These are phyloP conservation scores for Drosophila ercepeae DNA, from an alignment of 1,140 invertebrate genomes.

Conservation along the genomic window DNA sequence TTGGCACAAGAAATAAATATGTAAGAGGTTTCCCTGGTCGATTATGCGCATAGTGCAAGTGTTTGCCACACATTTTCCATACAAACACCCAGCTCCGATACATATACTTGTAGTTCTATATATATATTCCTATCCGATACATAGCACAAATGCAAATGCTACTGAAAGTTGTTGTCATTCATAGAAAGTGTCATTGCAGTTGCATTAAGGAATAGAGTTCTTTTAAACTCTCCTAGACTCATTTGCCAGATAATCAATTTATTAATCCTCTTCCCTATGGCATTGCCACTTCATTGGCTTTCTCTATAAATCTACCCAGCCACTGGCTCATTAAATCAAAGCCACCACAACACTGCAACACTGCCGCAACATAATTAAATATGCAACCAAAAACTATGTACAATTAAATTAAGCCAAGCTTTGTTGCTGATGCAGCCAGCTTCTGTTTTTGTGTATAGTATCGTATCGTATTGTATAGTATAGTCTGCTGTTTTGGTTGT, in stretches of 20 bases:
- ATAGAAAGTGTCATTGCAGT: conserved; percentile 50
- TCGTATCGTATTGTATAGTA: conserved; percentile 1
- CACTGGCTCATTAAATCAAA: conserved; percentile 40
- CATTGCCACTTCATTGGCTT: conserved; percentile 15
- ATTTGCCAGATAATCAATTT: neutral
- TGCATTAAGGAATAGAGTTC: conserved; percentile 29
- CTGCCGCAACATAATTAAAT: conserved; percentile 68
- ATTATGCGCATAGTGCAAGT: conserved; percentile 74
- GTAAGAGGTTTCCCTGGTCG: conserved; percentile 53
- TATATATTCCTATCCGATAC: conserved; percentile 23
- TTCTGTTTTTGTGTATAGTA: conserved; percentile 19
- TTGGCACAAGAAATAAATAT: conserved; percentile 77
- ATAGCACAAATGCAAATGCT: conserved; percentile 29
- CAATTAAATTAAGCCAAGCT: conserved; percentile 74
- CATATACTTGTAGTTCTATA: conserved; percentile 7
- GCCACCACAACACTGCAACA: conserved; percentile 18
- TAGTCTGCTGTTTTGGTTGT: conserved; percentile 21
- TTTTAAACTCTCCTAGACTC: neutral
- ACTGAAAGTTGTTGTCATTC: conserved; percentile 57
- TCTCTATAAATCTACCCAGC: conserved; percentile 11
- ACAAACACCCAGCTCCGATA: conserved; percentile 10
- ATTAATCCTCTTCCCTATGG: conserved; percentile 3
- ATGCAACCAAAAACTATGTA: conserved; percentile 77
- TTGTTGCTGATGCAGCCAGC: conserved; percentile 33
- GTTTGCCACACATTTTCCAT: conserved; percentile 56